Conservation (phyloP, 2,113 vertebrate species). For the Rhinopomastus cyanomelas region DNA sequence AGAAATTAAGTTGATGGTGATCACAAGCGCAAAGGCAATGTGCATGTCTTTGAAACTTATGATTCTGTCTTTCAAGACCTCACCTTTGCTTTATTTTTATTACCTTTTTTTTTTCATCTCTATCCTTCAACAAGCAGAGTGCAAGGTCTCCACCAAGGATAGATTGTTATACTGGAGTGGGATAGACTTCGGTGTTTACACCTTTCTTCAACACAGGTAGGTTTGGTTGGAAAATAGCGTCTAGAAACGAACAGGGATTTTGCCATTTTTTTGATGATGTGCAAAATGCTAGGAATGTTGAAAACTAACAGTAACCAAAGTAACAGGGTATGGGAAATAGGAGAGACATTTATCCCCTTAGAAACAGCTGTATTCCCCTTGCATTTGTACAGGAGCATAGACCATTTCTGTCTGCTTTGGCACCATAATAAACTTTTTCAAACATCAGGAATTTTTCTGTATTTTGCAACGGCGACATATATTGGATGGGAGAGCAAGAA, state of each 20-base stretch:
- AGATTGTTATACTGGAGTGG: not conserved
- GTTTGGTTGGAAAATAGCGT: slow-evolving; percentile 23
- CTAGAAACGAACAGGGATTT: slow-evolving; percentile 31
- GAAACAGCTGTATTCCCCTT: slow-evolving; percentile 59
- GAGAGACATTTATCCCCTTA: slow-evolving; percentile 62
- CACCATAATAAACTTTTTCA: slow-evolving; percentile 45
- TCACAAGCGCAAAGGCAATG: not conserved
- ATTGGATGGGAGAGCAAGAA: slow-evolving; percentile 29
- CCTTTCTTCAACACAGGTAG: not conserved
- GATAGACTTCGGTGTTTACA: not conserved
- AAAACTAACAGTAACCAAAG: slow-evolving; percentile 69
- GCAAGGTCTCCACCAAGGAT: not conserved
- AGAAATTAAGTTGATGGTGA: not conserved
- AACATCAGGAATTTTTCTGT: slow-evolving; percentile 59
- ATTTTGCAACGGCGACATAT: slow-evolving; percentile 40
- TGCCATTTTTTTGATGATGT: slow-evolving; percentile 59
- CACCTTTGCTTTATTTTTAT: not conserved
- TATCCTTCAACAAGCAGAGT: not conserved
- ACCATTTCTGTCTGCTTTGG: slow-evolving; percentile 58
- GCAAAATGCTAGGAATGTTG: slow-evolving; percentile 69
- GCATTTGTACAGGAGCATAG: slow-evolving; percentile 49
- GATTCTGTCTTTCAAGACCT: not conserved
- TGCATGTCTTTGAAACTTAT: not conserved
- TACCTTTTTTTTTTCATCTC: not conserved
- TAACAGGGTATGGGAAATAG: slow-evolving; percentile 64